These are phyloP conservation scores for Nomada fabriciana DNA, from an alignment of 2,888 invertebrate species.

Conservation along the genomic window DNA sequence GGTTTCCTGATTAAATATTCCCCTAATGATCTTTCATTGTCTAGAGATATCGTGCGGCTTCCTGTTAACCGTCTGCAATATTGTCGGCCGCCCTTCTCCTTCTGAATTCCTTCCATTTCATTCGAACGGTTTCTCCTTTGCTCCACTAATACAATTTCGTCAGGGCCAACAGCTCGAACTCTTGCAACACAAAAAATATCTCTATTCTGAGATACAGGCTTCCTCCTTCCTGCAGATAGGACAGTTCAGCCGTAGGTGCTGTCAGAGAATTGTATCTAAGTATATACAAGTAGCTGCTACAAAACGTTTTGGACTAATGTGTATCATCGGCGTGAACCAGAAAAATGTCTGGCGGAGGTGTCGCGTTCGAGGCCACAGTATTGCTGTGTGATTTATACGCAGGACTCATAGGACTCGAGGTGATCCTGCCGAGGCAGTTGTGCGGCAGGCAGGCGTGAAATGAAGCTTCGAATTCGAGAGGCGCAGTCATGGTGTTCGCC, in stretches of 20 bases:
- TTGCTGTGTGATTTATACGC: constrained; percentile 53
- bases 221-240: constrained; percentile 67
- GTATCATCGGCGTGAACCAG: background rate
- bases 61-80: constrained; percentile 38
- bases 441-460: constrained; percentile 80
- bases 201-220: constrained; percentile 50
- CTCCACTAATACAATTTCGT: no score
- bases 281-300: background rate
- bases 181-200: constrained; percentile 17
- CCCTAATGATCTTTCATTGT: constrained; percentile 51
- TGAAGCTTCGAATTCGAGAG: constrained; percentile 73
- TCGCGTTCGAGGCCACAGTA: constrained; percentile 8
- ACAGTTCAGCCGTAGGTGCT: constrained; percentile 36
- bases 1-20: constrained; percentile 44
- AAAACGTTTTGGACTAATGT: constrained; percentile 7
- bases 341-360: background rate
- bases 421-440: constrained; percentile 60
- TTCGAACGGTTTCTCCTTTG: background rate
- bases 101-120: background rate
- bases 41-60: constrained; percentile 52
- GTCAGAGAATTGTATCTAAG: background rate
- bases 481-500: constrained; percentile 47
- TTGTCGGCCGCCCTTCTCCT: background rate
- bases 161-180: no score
- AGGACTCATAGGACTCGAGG: constrained; percentile 55